Evolutionary conservation across 1,140 invertebrate genomes (phyloP).

Genomic region (Bombus pyrosoma): DNA sequence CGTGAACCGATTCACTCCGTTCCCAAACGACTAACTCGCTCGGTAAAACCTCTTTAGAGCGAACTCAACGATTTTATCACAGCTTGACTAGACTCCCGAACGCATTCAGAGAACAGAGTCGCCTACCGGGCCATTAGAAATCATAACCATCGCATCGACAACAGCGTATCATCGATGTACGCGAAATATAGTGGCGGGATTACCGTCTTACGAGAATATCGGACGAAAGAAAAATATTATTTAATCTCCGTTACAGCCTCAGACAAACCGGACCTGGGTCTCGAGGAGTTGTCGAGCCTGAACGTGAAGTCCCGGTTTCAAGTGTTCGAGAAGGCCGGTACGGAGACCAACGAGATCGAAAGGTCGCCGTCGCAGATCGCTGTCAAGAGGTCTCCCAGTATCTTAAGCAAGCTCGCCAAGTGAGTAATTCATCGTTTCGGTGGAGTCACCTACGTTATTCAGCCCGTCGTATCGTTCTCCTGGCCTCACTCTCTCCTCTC

Average conservation of each 20-base stretch:
- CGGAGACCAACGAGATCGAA: slow-evolving; percentile 83
- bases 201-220: not conserved
- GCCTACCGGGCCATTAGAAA: slow-evolving; percentile 11
- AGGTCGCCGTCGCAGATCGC: slow-evolving; percentile 85
- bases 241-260: slow-evolving; percentile 85
- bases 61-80: slow-evolving; percentile 18
- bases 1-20: not conserved
- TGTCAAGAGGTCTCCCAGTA: slow-evolving; percentile 89
- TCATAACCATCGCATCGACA: not conserved
- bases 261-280: slow-evolving; percentile 93
- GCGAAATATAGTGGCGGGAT: not conserved
- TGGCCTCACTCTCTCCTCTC: slow-evolving; percentile 11
- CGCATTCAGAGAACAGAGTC: not conserved
- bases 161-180: not conserved
- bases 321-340: slow-evolving; percentile 88
- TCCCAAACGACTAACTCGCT: slow-evolving; percentile 10
- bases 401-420: slow-evolving; percentile 91
- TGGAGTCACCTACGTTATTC: not conserved
- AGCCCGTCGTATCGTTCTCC: not conserved
- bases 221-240: not conserved
- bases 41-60: slow-evolving; percentile 17
- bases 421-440: slow-evolving; percentile 78
- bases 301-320: slow-evolving; percentile 94
- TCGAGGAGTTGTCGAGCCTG: slow-evolving; percentile 91
- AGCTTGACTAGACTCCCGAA: slow-evolving; percentile 21